Evolutionary conservation across 2,113 vertebrate genomes (phyloP), one percentile per base, ranked within the genome.

Genomic region (Tupaia chinensis): DNA sequence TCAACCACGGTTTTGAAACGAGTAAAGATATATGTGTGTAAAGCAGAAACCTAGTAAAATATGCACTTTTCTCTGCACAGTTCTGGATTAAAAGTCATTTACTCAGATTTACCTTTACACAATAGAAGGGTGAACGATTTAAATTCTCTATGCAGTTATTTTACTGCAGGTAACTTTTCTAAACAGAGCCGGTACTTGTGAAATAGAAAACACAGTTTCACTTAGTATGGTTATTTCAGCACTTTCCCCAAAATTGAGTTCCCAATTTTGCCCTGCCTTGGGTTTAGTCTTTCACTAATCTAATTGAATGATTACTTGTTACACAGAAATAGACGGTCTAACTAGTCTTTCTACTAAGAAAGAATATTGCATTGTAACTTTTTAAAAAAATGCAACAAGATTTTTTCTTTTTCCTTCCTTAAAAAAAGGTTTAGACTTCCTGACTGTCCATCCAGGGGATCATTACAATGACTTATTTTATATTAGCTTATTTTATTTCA

Each of bases 31-130:
- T 0, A 2, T 3, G 9, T 34, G 63, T 81, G 32, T 44, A 27
- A 96, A 83, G 32, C 73, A 78, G 56, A 80, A 92, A 70, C 54
- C 16, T 81, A 93, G 60, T 56, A 83, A 88, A 86, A 69, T 17
- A 19, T 6, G 29, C 2, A 27, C 5, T 86, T 84, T 70, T 61
- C 29, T 32, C 22, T 17, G 22, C 34, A 6, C 65, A 17, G 53
- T 81, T 73, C 77, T 14, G 29, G 25, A 23, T 66, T 73, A 23
- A 22, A 25, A 65, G 61, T n/a, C 44, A 94, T 84, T 95, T 56
- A 72, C 58, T 58, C 85, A 91, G 4, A 54, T 73, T 96, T 87
- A 84, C 32, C 74, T 95, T 93, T 80, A 60, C n/a, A 14, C 89
- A 72, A 85, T 4, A 65, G 63, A 81, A 22, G 8, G 12, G n/a